Evolutionary conservation across 2,113 vertebrate species (phyloP), one percentile per base, ranked within the genome.

Genomic region (Atractosteus spatula): DNA sequence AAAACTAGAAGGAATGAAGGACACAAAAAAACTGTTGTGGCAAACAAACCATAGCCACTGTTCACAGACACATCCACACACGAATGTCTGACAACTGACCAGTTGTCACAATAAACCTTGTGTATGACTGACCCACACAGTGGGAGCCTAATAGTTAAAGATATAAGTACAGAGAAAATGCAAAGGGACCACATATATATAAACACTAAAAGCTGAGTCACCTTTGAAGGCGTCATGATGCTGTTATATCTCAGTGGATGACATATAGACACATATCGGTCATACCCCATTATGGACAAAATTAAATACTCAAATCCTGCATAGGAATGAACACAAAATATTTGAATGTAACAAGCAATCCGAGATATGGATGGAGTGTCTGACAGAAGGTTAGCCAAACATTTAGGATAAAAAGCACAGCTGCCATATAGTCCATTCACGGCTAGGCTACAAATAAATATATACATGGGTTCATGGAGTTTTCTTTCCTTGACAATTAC

Each of bases 401-500:
- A 29, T 8, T 55, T 16, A 7, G 64, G 71, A 41, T 47, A 43
- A 8, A 73, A 67, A 13, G 41, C 41, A 12, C 14, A 43, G 7
- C 16, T 43, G 16, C 72, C 72, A 55, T 61, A 57, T 41, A 73
- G 13, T 57, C 66, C 72, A 68, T 61, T 73, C 0, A 44, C 6
- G 8, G 66, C 42, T 61, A 73, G 47, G 42, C 66, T 67, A 4
- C 41, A 68, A 6, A 73, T 7, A 29, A 73, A 51, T 8, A 62
- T 61, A 41, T 73, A 73, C 72, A 73, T 73, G 8, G 72, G 72
- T 7, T 73, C 66, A 51, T 73, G 72, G 6, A 73, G n/a, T 10
- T 56, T 67, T 12, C 41, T 73, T 51, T 67, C 57, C 5, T 0
- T 16, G 8, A 6, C 43, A 12, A 73, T 68, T 11, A 73, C 55